Base-by-base conservation (phyloP, 2,888 invertebrate genomes). In the Campoplex nolae region DNA sequence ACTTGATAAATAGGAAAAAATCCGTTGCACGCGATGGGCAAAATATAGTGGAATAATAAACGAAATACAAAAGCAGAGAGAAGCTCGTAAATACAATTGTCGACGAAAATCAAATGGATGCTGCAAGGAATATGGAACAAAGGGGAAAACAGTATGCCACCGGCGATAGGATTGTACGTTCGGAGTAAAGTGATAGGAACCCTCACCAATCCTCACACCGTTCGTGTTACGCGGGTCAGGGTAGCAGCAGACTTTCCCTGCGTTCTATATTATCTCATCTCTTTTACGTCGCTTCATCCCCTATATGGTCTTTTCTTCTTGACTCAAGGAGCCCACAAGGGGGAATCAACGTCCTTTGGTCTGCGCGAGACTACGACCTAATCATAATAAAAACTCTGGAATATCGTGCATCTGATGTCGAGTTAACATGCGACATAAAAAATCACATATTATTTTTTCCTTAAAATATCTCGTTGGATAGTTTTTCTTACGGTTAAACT, bases 171-270 rank as follows among this genome's bases (percentile, higher is more conserved):
- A 56, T 48, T 28, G 51, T 74, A 35, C 35, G 48, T 38, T 42
- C 23, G 32, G 62, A 76, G 48, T 32, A 85, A 28, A 42, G 62
- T 32, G 32, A 45, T 45, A 78, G 58, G 35, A 38, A 76, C 16
- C 75, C 68, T 48, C 82, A 65, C 77, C 87, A 73, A 56, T 74
- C 85, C 70, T 79, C 58, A 88, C 80, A 81, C 81, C 80, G 81
- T 88, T 87, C 58, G 70, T 88, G 88, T 89, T 88, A 87, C 86
- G 83, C 82, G 88, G 89, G 88, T 88, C 88, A 88, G 88, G 89
- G 87, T 86, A 77, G 56, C 68, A 78, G 35, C 84, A 78, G 62
- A 78, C 77, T 76, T 71, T 76, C 67, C 68, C 62, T 54, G 35
- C 51, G 70, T 73, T 85, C 70, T 28, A 80, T 70, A 51, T 79